Evolutionary conservation across 2,797 vertebrate species (phyloP).

Genomic region (Hypotaenidia okinawae): DNA sequence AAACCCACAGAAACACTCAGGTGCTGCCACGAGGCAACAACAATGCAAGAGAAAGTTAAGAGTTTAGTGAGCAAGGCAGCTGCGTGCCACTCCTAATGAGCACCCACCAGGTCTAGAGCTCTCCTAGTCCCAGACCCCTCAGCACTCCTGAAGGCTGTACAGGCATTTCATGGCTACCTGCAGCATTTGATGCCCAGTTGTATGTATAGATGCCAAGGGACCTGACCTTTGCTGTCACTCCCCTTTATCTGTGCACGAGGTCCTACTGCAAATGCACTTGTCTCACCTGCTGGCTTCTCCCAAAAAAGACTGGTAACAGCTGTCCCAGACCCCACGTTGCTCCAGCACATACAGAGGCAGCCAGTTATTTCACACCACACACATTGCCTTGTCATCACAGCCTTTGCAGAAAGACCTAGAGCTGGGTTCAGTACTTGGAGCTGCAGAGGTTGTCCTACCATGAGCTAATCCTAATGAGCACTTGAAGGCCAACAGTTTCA

Average conservation of each 20-base stretch:
- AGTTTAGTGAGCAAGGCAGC: fast-evolving
- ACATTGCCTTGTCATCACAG: neutral
- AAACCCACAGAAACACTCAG: neutral
- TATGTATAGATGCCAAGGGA: fast-evolving
- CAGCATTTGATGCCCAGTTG: neutral
- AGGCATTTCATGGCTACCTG: neutral
- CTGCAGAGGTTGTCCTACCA: neutral
- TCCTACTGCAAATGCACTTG: neutral
- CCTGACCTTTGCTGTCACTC: neutral
- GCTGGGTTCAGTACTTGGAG: neutral
- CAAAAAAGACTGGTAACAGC: neutral
- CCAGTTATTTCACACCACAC: neutral
- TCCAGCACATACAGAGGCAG: neutral
- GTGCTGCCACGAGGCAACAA: neutral
- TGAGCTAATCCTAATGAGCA: neutral
- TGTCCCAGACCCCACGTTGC: neutral
- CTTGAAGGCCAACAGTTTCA: neutral
- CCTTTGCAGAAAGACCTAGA: neutral
- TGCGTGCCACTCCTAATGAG: neutral
- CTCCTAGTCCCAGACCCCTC: neutral
- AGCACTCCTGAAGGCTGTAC: fast-evolving
- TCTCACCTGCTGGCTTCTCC: neutral
- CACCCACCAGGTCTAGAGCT: neutral
- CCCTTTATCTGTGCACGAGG: neutral
- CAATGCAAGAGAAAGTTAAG: neutral